phyloP scores from a whole-genome alignment of 2,797 vertebrate species.

The Anabacerthia variegaticeps region DNA sequence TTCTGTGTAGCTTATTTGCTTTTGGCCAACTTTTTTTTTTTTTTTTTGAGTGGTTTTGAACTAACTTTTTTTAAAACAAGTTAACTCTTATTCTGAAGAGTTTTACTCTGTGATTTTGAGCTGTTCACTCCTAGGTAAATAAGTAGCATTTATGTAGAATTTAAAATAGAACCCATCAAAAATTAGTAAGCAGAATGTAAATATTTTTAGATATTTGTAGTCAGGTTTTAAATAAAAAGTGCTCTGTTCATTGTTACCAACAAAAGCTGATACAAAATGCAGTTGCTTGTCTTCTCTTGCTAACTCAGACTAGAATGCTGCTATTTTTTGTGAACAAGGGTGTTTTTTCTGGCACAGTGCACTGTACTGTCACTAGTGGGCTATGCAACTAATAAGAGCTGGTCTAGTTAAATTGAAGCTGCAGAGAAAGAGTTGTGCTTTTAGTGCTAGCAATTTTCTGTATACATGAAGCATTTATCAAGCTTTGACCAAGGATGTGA shows the following conservation, averaged over 20 bases:
- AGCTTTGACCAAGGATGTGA: not conserved
- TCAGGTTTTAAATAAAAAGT: not conserved
- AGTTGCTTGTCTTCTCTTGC: slow-evolving; percentile 6
- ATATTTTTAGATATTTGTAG: not conserved
- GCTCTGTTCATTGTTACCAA: slow-evolving; percentile 16
- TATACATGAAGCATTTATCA: not conserved
- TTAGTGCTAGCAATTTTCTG: not conserved
- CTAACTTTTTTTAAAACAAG: not conserved
- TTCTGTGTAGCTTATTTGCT: not conserved
- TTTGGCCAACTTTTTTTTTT: not conserved
- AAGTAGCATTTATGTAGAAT: not conserved
- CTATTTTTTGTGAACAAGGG: not conserved
- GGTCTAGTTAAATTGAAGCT: not conserved
- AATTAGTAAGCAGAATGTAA: not conserved
- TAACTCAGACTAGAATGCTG: slow-evolving; percentile 18
- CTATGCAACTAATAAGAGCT: not conserved
- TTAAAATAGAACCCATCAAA: not conserved
- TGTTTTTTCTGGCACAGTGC: not conserved
- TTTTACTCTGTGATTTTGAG: not conserved
- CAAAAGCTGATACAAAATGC: not conserved
- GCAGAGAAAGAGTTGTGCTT: not conserved
- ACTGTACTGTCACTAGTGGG: not conserved
- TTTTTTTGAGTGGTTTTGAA: not conserved
- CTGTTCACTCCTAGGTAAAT: not conserved
- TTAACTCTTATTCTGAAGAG: not conserved